Evolutionary conservation across 2,888 invertebrate species (phyloP), one percentile per base, ranked within the genome.

Genomic region (Bombyx huttoni): DNA sequence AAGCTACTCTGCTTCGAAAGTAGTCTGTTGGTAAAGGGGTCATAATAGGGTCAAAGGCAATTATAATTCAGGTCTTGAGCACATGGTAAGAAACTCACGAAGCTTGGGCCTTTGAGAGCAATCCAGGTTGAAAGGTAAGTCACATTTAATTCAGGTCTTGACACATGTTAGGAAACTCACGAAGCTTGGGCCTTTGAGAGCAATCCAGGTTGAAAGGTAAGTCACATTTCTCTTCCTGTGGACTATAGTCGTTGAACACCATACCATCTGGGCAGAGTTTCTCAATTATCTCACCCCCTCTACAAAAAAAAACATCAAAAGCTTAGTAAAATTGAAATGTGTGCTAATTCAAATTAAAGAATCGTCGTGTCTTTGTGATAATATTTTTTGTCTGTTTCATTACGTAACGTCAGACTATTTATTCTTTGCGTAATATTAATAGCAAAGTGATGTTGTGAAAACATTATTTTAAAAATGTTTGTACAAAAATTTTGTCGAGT

Each of bases 131-230:
- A 94, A 94, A 0, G 96, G 96, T 58, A 96, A 82, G 76, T 96
- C 96, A 65, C 96, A 96, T 71, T 96, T 96, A n/a, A n/a, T n/a
- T n/a, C n/a, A n/a, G n/a, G n/a, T n/a, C n/a, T n/a, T n/a, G n/a
- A n/a, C n/a, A n/a, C n/a, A n/a, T n/a, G n/a, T n/a, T n/a, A 47
- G 9, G 7, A 50, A 49, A 92, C 95, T 93, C 88, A 96, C 96
- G 96, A 58, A 93, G 82, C 69, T 94, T 93, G 8, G 94, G 90
- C 55, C 96, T 90, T 59, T 93, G 91, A 0, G 91, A 90, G 81
- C 96, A 96, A 76, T 96, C 96, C 55, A 96, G 92, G 67, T 95
- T 95, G 78, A 94, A 94, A 0, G 96, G 96, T 58, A 96, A 82
- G 76, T 96, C 96, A 65, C 96, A 96, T 71, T 96, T 96, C 77